Evolutionary conservation across 2,113 vertebrate species (phyloP), one percentile per base, ranked within the genome.

Genomic region (Casuarius casuarius): DNA sequence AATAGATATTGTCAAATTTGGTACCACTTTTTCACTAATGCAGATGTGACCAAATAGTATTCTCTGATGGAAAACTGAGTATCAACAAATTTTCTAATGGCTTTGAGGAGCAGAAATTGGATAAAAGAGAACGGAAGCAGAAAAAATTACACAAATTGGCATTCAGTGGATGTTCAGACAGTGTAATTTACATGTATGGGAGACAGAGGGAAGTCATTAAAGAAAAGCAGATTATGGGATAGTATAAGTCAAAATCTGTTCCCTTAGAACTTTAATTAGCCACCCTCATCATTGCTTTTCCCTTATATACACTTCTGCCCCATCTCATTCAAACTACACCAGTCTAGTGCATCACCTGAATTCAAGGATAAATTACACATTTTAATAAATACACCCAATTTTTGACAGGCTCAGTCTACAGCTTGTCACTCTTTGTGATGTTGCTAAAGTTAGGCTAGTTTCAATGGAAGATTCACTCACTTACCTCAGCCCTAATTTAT

Each of bases 201-300:
- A 94, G 84, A 89, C 70, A 89, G 91, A 94, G 63, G 38, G 58
- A 95, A 95, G 35, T 90, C 79, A 96, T 90, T 93, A 93, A 91
- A 93, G 44, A 91, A 91, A 95, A 91, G 59, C 7, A 96, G 93
- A 93, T 94, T 94, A 88, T 74, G 35, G 54, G 77, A 94, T 72
- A 54, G 26, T 51, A 42, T 63, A 96, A 91, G 66, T 89, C 44
- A 96, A 89, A 94, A 87, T 91, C 52, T 89, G 26, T 82, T 96
- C 35, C 29, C 62, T 96, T 84, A 81, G 70, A 92, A 87, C 77
- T 94, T 89, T 87, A 93, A 94, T 91, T 96, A 82, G 66, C 38
- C 29, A 76, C 13, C 44, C 44, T 91, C 58, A 70, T 62, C 52
- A 58, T 44, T 82, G 66, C 49, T 89, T 94, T 94, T 89, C 70